A percentile compares a stretch with the other conserved stretches of the same genome.
Evolutionary conservation across 2,113 vertebrate genomes (phyloP).

Genomic region (Donacobius atricapilla): DNA sequence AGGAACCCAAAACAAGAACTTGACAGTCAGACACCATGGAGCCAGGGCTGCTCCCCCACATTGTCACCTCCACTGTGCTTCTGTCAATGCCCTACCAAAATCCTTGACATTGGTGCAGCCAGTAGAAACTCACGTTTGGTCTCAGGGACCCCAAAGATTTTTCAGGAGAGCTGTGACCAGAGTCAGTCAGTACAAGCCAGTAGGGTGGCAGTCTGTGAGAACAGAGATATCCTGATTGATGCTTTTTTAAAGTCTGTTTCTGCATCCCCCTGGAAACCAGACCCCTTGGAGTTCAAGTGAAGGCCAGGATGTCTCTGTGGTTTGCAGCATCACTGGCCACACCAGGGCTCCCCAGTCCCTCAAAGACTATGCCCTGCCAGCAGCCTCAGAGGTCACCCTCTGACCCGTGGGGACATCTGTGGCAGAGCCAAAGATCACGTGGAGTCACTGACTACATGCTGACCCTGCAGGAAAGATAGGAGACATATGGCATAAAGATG

Average conservation of each 20-base stretch:
- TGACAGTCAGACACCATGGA: background rate
- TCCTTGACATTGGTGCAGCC: rapidly evolving
- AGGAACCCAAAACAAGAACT: background rate
- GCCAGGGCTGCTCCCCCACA: background rate
- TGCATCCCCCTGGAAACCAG: background rate
- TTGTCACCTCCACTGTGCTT: background rate
- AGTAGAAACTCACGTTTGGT: background rate
- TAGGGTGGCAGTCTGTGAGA: background rate
- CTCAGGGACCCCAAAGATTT: background rate
- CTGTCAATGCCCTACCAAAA: background rate
- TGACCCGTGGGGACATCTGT: rapidly evolving
- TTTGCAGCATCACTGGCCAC: background rate
- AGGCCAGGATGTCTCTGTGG: background rate
- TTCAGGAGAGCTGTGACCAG: background rate
- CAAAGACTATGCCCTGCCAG: background rate
- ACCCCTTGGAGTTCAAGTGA: background rate
- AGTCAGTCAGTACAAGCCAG: background rate
- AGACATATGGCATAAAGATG: background rate
- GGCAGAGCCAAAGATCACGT: background rate
- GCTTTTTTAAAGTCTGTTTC: background rate
- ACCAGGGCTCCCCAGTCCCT: background rate
- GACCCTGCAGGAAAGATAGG: background rate
- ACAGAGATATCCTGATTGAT: background rate
- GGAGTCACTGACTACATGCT: background rate
- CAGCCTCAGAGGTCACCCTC: background rate